Base-by-base conservation (phyloP, 53 echinoderm and acorn worm genomes). In the Arbacia lixula region DNA sequence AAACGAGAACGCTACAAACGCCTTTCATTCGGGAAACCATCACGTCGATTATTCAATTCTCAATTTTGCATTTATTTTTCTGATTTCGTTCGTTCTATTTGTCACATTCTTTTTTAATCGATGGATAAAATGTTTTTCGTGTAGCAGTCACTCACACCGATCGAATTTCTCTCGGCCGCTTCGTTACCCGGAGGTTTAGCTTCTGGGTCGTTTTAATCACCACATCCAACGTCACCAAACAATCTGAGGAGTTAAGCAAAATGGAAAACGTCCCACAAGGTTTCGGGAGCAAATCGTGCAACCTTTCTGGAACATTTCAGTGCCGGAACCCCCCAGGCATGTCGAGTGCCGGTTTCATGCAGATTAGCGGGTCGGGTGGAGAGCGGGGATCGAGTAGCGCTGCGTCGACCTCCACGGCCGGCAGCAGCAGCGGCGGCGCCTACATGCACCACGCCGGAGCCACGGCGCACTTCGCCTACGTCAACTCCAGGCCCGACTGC, bases 401-500 rank as follows among this genome's bases (percentile, higher is more conserved):
- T 22, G 27, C 60, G 20, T 60, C 79, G 24, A 41, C 79, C 16
- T 60, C 79, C 38, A 27, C 29, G 11, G 79, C 24, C 36, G 60
- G 36, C 24, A 29, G 79, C 40, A 60, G 60, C 79, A 40, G 56
- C 79, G 38, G 79, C 36, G 43, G 36, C 21, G 36, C 35, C 58
- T 37, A 37, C 36, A 36, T 37, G 14, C 79, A 78, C 60, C 12
- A 36, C 27, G 58, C 35, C 34, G 79, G 35, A 11, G 79, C 79
- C 14, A 42, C 79, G 16, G 79, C 79, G 24, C 79, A 78, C 79
- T 78, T 78, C 60, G 79, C 79, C 60, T 78, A 78, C 36, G 76
- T 76, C 56, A 76, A 76, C 37, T 60, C 84, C 34, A 74, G 89
- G 30, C 89, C 89, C 57, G 89, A 88, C 35, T 88, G 89, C 67